A percentile compares a stretch with the other conserved stretches of the same genome.
These are phyloP conservation scores for Genyomyrus donnyi DNA, from an alignment of 2,113 vertebrate species.

Conservation along the genomic window DNA sequence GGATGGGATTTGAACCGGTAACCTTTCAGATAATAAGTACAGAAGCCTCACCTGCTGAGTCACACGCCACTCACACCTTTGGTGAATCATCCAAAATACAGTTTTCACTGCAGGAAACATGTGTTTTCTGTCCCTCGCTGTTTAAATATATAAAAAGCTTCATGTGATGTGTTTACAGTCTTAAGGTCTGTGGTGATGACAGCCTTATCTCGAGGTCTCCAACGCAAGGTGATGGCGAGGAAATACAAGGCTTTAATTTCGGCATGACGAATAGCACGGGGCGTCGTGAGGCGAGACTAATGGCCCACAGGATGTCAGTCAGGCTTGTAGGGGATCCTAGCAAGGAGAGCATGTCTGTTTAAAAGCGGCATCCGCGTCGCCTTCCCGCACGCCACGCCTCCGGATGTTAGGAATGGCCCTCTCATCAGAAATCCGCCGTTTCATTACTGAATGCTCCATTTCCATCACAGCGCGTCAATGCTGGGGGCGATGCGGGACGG, in stretches of 20 bases:
- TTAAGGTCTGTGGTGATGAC: neutral
- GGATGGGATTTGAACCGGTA: neutral
- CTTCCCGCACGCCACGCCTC: neutral
- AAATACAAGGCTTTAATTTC: slow-evolving; percentile 45
- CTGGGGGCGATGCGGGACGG: slow-evolving; percentile 3
- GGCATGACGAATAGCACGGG: slow-evolving; percentile 40
- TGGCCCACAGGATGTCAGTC: slow-evolving; percentile 45
- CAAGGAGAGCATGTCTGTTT: slow-evolving; percentile 24
- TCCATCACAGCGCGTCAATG: slow-evolving; percentile 17
- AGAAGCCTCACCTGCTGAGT: neutral
- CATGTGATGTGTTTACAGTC: neutral
- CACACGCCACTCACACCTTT: neutral
- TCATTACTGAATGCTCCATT: neutral
- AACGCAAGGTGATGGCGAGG: slow-evolving; percentile 40
- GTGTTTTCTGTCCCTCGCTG: neutral
- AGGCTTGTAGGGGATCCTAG: slow-evolving; percentile 40
- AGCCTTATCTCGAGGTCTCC: slow-evolving; percentile 33
- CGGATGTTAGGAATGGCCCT: slow-evolving; percentile 13
- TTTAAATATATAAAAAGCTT: neutral
- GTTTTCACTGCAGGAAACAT: neutral
- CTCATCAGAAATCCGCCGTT: neutral
- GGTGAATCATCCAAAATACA: neutral
- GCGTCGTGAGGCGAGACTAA: slow-evolving; percentile 43
- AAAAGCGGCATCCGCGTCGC: neutral
- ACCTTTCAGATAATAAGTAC: neutral